Percentiles rank a stretch among this genome's conserved stretches.
These are phyloP conservation scores for Polietes domitor DNA, from an alignment of 2,888 invertebrate species.

Conservation along the genomic window DNA sequence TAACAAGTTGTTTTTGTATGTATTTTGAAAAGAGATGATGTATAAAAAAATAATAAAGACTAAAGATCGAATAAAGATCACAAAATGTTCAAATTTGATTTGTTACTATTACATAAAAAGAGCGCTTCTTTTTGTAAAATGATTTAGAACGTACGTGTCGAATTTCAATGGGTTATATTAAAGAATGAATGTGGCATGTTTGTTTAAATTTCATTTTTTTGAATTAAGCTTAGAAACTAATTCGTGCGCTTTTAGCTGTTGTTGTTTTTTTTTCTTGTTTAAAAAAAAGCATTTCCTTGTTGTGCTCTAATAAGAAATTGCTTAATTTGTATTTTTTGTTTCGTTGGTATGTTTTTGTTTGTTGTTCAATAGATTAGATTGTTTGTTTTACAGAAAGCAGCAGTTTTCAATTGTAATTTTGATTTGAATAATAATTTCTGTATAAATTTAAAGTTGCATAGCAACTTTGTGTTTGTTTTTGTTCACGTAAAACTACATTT, in stretches of 20 bases:
- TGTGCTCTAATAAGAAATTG: constrained; percentile 59
- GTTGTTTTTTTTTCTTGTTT: constrained; percentile 47
- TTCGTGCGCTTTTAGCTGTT: constrained; percentile 68
- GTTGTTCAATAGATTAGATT: constrained; percentile 37
- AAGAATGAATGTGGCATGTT: too few relatives aligned
- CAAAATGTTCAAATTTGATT: constrained; percentile 49
- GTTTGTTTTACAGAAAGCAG: constrained; percentile 11
- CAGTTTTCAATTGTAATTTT: constrained; percentile 26
- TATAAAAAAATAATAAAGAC: constrained; percentile 39
- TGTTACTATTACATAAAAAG: constrained; percentile 38
- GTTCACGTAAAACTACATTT: constrained; percentile 46
- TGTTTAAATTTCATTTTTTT: constrained; percentile 7
- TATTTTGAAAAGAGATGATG: constrained; percentile 42
- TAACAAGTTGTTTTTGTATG: constrained; percentile 52
- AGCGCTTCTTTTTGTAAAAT: constrained; percentile 16
- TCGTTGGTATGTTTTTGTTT: constrained; percentile 63
- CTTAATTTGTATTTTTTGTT: constrained; percentile 57
- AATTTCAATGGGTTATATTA: background rate
- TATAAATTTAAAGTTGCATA: constrained; percentile 66
- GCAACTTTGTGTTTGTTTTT: constrained; percentile 65
- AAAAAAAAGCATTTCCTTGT: constrained; percentile 51
- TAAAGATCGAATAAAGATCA: constrained; percentile 55
- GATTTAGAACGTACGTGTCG: background rate
- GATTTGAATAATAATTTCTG: constrained; percentile 43
- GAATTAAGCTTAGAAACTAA: constrained; percentile 52